Percentiles rank a stretch among this genome's conserved stretches.
Conservation (phyloP, 2,797 vertebrate species). For the Lagorchestes hirsutus region DNA sequence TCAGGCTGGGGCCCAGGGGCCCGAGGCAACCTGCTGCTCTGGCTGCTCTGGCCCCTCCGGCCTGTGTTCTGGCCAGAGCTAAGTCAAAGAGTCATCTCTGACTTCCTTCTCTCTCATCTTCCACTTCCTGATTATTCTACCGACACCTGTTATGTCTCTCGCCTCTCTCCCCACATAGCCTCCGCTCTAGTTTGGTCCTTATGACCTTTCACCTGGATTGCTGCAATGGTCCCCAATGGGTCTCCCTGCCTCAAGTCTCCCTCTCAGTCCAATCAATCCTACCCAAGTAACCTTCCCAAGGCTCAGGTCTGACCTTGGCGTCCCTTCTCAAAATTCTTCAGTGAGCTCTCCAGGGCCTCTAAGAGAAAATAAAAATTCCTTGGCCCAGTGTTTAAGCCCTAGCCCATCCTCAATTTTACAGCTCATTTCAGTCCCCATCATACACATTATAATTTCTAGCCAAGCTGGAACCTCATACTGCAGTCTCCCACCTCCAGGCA, state of each 20-base stretch:
- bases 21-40: background rate
- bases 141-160: background rate
- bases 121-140: background rate
- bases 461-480: background rate
- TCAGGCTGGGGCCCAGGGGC: background rate
- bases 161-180: background rate
- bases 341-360: background rate
- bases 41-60: accelerated
- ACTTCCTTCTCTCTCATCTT: background rate
- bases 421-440: background rate
- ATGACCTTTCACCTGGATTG: background rate
- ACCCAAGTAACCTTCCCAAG: background rate
- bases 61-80: background rate
- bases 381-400: no score
- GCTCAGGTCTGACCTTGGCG: background rate
- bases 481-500: background rate
- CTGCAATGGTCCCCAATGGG: background rate
- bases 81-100: background rate
- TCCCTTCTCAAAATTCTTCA: background rate
- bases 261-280: background rate
- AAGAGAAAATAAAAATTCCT: background rate
- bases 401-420: background rate
- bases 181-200: background rate
- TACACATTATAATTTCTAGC: background rate
- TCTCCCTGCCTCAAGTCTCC: background rate